phyloP scores from a whole-genome alignment of 2,797 vertebrate species.

The Squalus acanthias region DNA sequence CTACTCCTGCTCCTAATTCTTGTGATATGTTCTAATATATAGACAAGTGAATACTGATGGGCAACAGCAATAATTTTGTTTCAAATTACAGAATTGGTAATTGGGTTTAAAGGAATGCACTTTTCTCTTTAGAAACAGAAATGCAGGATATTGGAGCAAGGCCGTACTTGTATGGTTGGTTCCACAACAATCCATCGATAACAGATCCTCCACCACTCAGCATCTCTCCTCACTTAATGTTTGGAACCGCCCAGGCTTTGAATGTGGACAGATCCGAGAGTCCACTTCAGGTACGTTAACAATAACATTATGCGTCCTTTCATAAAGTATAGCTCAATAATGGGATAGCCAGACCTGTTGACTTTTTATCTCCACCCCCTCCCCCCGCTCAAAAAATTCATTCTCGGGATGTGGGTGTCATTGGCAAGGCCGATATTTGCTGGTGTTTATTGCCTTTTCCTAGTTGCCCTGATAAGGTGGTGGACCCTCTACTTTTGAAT shows the following conservation, averaged over 20 bases:
- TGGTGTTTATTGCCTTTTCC: background rate
- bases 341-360: background rate
- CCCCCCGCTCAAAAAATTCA: background rate
- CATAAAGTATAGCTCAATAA: background rate
- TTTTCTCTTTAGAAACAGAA: slow-evolving; percentile 25
- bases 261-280: background rate
- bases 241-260: slow-evolving; percentile 1
- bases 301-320: background rate
- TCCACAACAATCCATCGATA: background rate
- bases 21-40: background rate
- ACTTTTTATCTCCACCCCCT: background rate
- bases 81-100: background rate
- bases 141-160: slow-evolving; percentile 36
- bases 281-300: background rate
- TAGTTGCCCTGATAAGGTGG: background rate
- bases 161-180: slow-evolving; percentile 34
- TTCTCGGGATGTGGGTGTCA: background rate
- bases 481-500: background rate
- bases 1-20: too few species aligned
- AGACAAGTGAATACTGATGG: background rate
- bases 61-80: background rate
- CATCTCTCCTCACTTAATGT: slow-evolving; percentile 17
- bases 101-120: background rate
- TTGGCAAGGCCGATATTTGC: background rate
- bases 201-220: slow-evolving; percentile 34